Evolutionary conservation across 2,888 invertebrate genomes (phyloP), one percentile per base, ranked within the genome.

Genomic region (Noctuana brunneofusca): DNA sequence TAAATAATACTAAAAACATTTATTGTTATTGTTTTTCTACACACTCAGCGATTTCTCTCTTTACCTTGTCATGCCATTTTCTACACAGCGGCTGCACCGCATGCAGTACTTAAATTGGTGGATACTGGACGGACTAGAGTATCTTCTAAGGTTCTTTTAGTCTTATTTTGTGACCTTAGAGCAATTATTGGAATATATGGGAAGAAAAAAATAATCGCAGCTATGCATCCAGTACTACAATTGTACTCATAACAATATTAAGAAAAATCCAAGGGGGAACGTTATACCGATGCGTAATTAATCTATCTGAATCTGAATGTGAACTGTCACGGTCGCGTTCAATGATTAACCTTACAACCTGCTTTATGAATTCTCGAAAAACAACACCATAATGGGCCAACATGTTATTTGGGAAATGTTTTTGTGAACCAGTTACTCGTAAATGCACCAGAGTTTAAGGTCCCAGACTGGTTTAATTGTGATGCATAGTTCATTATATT

Each of bases 381-480:
- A 48, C 64, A 20, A 22, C 24, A 46, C 60, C 46, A 54, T 54
- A 60, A 59, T 5, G 0, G 30, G 32, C 5, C 22, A 16, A 6
- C 32, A 12, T 60, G 16, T 53, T 53, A 18, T 43, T 60, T 53
- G 52, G 60, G 53, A 16, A 22, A 59, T 12, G 30, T 16, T 53
- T 58, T 52, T 18, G 14, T 53, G 11, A 30, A 41, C 22, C 11
- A 54, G 72, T 70, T n/a, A 27, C 27, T 27, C 27, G 8, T 74
- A 77, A 75, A 75, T 74, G 75, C 75, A 68, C 72, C 64, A 64
- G 67, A 69, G 79, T 78, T 80, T 79, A 81, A 86, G 83, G 86
- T 76, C 75, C 62, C 52, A 35, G 64, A 73, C 80, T 71, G 75
- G 81, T 83, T 85, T 71, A 12, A 63, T 67, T 66, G 71, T 65